These are phyloP conservation scores for Eretmocerus hayati DNA, from an alignment of 2,888 invertebrate genomes.

Conservation along the genomic window DNA sequence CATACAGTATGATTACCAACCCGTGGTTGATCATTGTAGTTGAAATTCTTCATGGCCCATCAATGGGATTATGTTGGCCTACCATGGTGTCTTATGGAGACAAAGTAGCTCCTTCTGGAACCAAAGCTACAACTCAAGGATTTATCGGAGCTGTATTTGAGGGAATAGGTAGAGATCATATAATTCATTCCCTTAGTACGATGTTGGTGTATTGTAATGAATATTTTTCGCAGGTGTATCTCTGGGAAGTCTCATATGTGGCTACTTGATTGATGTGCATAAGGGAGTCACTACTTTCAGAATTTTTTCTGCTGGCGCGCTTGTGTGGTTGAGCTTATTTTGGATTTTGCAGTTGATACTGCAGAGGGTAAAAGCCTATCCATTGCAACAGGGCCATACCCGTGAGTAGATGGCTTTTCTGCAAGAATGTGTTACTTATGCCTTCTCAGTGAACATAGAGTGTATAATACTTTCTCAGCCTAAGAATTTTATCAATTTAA, in stretches of 20 bases:
- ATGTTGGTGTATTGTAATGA: neutral
- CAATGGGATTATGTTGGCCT: constrained; percentile 81
- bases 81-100: constrained; percentile 85
- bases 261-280: constrained; percentile 57
- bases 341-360: constrained; percentile 39
- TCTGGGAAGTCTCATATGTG: constrained; percentile 72
- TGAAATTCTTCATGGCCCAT: constrained; percentile 80
- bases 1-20: constrained; percentile 72
- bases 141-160: constrained; percentile 81
- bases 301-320: constrained; percentile 63
- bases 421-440: constrained; percentile 1
- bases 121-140: constrained; percentile 80
- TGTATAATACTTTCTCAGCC: neutral
- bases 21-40: constrained; percentile 81
- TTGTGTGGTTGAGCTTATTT: constrained; percentile 47
- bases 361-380: constrained; percentile 36
- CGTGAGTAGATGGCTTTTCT: constrained; percentile 37
- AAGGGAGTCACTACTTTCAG: constrained; percentile 65
- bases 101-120: constrained; percentile 73
- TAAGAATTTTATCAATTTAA: neutral
- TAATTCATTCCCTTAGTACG: neutral
- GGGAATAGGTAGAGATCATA: constrained; percentile 56
- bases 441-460: neutral
- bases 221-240: constrained; percentile 55
- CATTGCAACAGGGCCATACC: constrained; percentile 39